Evolutionary conservation across 2,888 invertebrate species (phyloP).

Genomic region (Caenorhabditis macrosperma): DNA sequence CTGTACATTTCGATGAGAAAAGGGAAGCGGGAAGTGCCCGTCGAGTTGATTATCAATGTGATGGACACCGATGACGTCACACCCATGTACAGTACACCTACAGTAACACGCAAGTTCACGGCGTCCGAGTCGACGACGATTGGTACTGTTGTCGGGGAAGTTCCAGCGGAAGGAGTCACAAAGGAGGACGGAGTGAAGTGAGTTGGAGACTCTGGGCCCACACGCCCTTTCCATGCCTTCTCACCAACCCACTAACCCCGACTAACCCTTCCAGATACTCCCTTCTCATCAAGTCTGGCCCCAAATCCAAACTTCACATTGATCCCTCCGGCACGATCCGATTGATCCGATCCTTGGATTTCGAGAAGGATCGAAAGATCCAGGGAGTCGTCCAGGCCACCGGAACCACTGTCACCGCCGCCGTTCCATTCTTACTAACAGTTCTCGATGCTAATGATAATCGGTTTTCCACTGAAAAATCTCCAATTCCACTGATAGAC

Average conservation of each 20-base stretch:
- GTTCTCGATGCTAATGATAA: slow-evolving; percentile 66
- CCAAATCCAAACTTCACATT: slow-evolving; percentile 44
- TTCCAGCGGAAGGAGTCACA: slow-evolving; percentile 45
- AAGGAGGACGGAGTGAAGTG: slow-evolving; percentile 44
- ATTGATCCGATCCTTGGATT: slow-evolving; percentile 46
- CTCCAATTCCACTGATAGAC: not conserved
- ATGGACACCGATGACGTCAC: slow-evolving; percentile 60
- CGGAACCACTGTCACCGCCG: slow-evolving; percentile 25
- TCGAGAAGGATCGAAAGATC: slow-evolving; percentile 51
- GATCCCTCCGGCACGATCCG: slow-evolving; percentile 43
- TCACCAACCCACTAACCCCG: slow-evolving; percentile 6
- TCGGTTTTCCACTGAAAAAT: slow-evolving; percentile 43
- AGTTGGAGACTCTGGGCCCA: slow-evolving; percentile 21
- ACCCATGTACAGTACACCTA: slow-evolving; percentile 53
- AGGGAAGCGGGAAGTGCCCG: slow-evolving; percentile 67
- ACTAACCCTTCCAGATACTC: slow-evolving; percentile 57
- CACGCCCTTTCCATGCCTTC: not conserved
- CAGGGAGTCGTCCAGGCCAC: slow-evolving; percentile 50
- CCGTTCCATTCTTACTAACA: slow-evolving; percentile 49
- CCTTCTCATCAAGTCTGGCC: slow-evolving; percentile 49
- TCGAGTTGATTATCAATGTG: slow-evolving; percentile 68
- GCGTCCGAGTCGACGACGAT: slow-evolving; percentile 49
- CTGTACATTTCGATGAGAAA: slow-evolving; percentile 66
- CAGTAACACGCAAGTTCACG: slow-evolving; percentile 40
- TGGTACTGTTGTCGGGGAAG: slow-evolving; percentile 42